These are phyloP conservation scores for Tetragonula clypearis DNA, from an alignment of 1,140 invertebrate species.

Conservation along the genomic window DNA sequence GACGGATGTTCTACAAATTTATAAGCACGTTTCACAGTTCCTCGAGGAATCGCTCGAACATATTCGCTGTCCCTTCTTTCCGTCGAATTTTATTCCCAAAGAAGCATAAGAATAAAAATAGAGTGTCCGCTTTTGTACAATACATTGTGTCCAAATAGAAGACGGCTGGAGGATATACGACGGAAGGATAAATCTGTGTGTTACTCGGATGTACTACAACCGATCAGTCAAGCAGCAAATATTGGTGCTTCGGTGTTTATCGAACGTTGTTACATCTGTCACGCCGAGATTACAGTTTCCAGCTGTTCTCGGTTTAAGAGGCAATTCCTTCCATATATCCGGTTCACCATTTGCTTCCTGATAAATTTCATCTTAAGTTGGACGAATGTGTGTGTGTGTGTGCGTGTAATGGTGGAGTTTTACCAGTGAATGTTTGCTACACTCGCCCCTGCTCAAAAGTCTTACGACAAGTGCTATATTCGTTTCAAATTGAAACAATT, in stretches of 20 bases:
- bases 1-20: no score
- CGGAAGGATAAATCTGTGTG: not conserved
- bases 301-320: not conserved
- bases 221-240: slow-evolving; percentile 2
- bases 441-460: no score
- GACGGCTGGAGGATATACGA: not conserved
- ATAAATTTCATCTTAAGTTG: not conserved
- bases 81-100: no score
- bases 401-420: no score
- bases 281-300: not conserved
- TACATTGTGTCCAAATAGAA: not conserved
- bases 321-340: not conserved
- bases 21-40: no score
- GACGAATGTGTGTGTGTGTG: not conserved
- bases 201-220: not conserved
- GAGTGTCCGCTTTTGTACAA: not conserved
- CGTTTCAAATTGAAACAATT: no score
- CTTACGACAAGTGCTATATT: no score
- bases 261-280: slow-evolving; percentile 15
- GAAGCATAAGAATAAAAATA: no score
- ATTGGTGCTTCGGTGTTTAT: slow-evolving; percentile 10
- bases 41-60: no score
- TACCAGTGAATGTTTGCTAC: no score
- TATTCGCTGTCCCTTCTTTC: no score
- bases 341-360: not conserved